Percentiles rank a stretch among this genome's conserved stretches.
Conservation (phyloP, 2,888 invertebrate genomes). For the Thumatha senex region DNA sequence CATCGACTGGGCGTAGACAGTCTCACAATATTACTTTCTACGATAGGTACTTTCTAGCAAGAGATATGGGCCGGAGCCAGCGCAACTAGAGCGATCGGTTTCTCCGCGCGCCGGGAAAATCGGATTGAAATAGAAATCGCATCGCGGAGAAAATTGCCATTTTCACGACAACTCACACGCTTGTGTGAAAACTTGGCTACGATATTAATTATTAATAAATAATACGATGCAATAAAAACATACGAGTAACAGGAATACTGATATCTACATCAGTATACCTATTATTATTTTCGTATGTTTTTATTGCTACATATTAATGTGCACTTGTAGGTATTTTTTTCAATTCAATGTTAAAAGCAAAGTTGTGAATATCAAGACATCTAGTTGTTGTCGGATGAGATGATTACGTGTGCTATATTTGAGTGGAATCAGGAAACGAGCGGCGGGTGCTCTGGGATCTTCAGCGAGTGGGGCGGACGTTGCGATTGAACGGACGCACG, state of each 20-base stretch:
- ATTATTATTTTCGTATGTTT: no score
- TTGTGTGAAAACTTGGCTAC: slow-evolving; percentile 56
- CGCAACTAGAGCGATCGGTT: slow-evolving; percentile 82
- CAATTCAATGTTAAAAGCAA: no score
- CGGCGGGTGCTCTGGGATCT: slow-evolving; percentile 40
- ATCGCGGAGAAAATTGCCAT: slow-evolving; percentile 73
- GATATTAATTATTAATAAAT: slow-evolving; percentile 20
- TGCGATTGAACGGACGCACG: slow-evolving; percentile 55
- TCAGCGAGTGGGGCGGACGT: slow-evolving; percentile 43
- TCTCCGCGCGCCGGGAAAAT: slow-evolving; percentile 80
- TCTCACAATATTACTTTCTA: slow-evolving; percentile 81
- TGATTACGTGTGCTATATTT: slow-evolving; percentile 25
- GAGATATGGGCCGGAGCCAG: slow-evolving; percentile 78
- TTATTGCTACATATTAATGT: no score
- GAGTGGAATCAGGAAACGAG: slow-evolving; percentile 33
- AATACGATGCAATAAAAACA: neutral
- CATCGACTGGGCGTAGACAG: slow-evolving; percentile 69
- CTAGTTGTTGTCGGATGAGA: neutral
- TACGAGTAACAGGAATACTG: neutral
- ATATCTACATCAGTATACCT: no score
- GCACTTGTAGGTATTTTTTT: no score
- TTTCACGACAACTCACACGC: slow-evolving; percentile 71
- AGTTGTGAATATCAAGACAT: no score
- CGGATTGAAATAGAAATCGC: slow-evolving; percentile 83
- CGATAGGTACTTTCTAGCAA: slow-evolving; percentile 77